phyloP scores from a whole-genome alignment of 2,113 vertebrate genomes.

The Calyptomena viridis region DNA sequence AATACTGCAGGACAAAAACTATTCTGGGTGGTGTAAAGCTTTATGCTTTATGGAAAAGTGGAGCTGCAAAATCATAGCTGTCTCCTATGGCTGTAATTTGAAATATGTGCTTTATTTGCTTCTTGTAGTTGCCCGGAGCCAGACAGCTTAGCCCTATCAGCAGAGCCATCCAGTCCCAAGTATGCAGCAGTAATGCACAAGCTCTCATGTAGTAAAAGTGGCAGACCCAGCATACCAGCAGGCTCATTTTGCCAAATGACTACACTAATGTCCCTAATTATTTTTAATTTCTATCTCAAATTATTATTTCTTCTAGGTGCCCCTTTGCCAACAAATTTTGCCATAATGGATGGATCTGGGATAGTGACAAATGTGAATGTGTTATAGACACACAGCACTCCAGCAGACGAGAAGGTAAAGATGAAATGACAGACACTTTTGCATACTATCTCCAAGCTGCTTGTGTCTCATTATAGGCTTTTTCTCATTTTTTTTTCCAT shows the following conservation, averaged over 20 bases:
- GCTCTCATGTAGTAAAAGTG: rapidly evolving
- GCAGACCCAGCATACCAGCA: background rate
- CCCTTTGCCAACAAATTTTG: conserved; percentile 74
- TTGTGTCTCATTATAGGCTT: background rate
- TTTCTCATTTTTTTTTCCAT: background rate
- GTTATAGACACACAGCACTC: conserved; percentile 72
- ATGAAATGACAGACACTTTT: background rate
- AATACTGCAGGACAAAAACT: background rate
- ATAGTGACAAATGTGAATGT: conserved; percentile 86
- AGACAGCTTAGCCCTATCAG: background rate
- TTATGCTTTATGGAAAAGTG: background rate
- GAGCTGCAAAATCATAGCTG: background rate
- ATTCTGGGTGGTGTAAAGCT: background rate
- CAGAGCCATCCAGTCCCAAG: background rate
- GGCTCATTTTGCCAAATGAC: background rate
- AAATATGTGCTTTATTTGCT: background rate
- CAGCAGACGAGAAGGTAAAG: conserved; percentile 72
- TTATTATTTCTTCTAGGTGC: conserved; percentile 66
- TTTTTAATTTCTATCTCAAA: background rate
- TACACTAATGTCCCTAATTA: background rate
- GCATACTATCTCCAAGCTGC: background rate
- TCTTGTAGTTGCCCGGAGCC: background rate
- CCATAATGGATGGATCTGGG: conserved; percentile 85
- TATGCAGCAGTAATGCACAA: background rate
- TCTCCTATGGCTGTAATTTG: background rate